Conservation (phyloP, 2,113 vertebrate species). For the Pygathrix nemaeus region DNA sequence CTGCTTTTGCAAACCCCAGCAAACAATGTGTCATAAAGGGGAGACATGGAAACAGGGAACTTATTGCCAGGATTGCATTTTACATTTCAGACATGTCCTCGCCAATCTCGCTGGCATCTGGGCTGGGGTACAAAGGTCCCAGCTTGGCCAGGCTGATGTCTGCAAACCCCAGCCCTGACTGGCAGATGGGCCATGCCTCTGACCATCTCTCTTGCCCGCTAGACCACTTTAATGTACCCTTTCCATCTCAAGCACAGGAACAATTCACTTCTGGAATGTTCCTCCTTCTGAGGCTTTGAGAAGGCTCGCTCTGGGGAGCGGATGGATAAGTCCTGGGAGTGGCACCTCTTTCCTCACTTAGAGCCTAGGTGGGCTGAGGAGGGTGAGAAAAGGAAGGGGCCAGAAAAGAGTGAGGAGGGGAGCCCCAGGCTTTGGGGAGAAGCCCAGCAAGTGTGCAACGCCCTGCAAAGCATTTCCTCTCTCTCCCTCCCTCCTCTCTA, state of each 20-base stretch:
- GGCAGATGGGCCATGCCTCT: neutral
- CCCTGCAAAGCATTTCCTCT: rapidly evolving
- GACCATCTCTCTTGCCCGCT: no score
- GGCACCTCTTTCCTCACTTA: neutral
- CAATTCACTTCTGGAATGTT: neutral
- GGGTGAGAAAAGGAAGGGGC: neutral
- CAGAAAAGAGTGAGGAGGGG: neutral
- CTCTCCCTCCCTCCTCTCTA: neutral
- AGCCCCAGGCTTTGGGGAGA: neutral
- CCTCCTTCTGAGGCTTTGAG: neutral
- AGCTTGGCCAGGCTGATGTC: neutral
- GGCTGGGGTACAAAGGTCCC: neutral
- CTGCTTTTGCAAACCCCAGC: neutral
- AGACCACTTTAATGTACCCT: neutral
- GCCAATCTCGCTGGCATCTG: neutral
- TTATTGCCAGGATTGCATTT: rapidly evolving
- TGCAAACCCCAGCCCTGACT: neutral
- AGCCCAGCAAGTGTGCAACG: rapidly evolving
- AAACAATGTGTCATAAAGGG: neutral
- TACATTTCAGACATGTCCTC: neutral
- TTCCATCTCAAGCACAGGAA: no score
- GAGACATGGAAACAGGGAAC: neutral
- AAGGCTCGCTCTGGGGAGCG: neutral
- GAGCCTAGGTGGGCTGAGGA: neutral
- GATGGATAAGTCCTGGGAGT: neutral